Evolutionary conservation across 35 echinoderm and acorn worm genomes (phyloP).

Genomic region (Ophiothrix spiculata): DNA sequence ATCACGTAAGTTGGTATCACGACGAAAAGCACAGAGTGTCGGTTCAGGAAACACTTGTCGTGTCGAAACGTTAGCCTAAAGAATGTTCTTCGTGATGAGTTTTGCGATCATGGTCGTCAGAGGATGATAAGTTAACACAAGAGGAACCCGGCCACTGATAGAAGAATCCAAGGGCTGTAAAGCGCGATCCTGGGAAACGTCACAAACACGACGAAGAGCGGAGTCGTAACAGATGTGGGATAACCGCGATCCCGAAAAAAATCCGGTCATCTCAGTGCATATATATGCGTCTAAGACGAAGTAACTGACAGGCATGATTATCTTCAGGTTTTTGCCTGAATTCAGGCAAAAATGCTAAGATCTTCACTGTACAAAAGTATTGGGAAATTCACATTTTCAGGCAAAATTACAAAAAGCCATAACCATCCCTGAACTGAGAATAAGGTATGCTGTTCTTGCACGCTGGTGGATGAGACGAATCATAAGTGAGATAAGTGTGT

Average conservation of each 20-base stretch:
- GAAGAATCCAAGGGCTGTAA: neutral
- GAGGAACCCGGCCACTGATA: neutral
- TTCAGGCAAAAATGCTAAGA: too few species aligned
- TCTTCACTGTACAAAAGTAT: too few species aligned
- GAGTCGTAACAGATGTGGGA: neutral
- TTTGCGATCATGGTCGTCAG: neutral
- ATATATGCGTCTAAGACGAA: neutral
- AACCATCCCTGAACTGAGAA: too few species aligned
- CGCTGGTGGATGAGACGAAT: conserved; percentile 2
- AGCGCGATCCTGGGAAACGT: neutral
- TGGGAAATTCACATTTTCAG: too few species aligned
- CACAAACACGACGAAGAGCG: neutral
- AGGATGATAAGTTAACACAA: conserved; percentile 12
- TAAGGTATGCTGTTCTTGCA: conserved; percentile 11
- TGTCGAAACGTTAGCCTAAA: neutral
- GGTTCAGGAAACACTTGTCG: neutral
- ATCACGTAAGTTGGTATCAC: neutral
- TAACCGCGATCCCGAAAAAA: conserved; percentile 3
- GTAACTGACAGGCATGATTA: too few species aligned
- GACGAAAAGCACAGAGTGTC: neutral
- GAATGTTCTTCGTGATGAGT: neutral
- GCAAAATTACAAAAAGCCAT: too few species aligned
- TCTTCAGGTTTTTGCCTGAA: too few species aligned
- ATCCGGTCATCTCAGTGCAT: neutral
- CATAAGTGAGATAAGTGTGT: conserved; percentile 1